phyloP scores from a whole-genome alignment of 2,113 vertebrate species.

The Sterrhoptilus dennistouni region DNA sequence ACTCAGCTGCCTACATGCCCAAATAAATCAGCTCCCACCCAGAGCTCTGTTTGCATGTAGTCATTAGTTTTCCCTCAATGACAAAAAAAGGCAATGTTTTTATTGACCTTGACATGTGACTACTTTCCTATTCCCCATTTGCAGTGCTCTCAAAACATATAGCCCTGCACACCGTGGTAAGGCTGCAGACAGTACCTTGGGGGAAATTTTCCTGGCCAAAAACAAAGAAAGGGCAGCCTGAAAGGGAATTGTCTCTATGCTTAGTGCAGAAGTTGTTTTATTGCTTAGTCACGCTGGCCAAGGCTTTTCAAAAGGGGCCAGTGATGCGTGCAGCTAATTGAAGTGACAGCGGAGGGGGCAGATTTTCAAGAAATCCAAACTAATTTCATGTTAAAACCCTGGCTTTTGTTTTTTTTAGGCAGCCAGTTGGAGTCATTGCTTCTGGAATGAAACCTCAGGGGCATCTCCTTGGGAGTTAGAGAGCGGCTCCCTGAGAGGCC shows the following conservation, averaged over 20 bases:
- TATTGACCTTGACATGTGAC: slow-evolving; percentile 13
- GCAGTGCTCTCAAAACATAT: background rate
- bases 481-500: background rate
- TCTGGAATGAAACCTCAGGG: background rate
- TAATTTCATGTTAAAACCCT: background rate
- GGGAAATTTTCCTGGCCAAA: background rate
- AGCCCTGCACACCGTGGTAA: accelerated
- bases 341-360: background rate
- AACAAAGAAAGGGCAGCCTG: background rate
- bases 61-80: slow-evolving; percentile 13
- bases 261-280: slow-evolving; percentile 3
- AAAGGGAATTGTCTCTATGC: background rate
- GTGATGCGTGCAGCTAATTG: background rate
- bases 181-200: background rate
- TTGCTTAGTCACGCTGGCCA: background rate
- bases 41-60: slow-evolving; percentile 20
- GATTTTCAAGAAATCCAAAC: background rate
- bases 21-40: slow-evolving; percentile 42
- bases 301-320: background rate
- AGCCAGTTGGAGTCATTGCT: background rate
- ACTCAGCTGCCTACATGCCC: background rate
- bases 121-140: background rate
- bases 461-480: background rate
- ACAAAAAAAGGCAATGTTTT: slow-evolving; percentile 8
- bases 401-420: background rate